phyloP scores from a whole-genome alignment of 2,113 vertebrate species.

The Mionectes macconnelli region DNA sequence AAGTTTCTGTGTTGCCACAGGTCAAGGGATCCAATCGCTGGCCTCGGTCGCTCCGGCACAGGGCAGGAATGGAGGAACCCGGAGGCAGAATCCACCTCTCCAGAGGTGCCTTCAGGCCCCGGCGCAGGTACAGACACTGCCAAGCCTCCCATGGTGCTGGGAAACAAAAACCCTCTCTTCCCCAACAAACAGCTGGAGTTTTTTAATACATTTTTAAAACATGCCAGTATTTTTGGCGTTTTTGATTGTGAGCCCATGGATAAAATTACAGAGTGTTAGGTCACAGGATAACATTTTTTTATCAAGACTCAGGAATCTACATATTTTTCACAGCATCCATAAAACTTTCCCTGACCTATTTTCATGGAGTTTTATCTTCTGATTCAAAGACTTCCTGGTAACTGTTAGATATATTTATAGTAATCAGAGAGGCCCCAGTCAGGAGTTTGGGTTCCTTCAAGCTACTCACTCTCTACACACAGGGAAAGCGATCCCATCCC shows the following conservation, averaged over 20 bases:
- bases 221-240: background rate
- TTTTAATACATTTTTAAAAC: background rate
- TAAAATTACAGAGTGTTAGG: background rate
- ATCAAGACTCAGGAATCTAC: background rate
- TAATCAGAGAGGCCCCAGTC: background rate
- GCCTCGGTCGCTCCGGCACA: accelerated
- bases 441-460: background rate
- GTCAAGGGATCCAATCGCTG: too few relatives aligned
- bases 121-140: background rate
- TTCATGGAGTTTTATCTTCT: background rate
- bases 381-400: conserved; percentile 5
- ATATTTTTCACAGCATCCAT: background rate
- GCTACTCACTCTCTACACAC: background rate
- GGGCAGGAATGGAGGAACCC: background rate
- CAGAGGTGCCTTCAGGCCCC: background rate
- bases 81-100: background rate
- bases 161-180: background rate
- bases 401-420: conserved; percentile 18
- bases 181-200: background rate
- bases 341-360: conserved; percentile 42
- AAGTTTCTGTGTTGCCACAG: background rate
- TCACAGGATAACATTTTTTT: background rate
- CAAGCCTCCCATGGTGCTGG: accelerated
- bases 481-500: background rate
- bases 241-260: background rate